Conservation (phyloP, 2,888 invertebrate genomes). For the Dryomyza anilis region DNA sequence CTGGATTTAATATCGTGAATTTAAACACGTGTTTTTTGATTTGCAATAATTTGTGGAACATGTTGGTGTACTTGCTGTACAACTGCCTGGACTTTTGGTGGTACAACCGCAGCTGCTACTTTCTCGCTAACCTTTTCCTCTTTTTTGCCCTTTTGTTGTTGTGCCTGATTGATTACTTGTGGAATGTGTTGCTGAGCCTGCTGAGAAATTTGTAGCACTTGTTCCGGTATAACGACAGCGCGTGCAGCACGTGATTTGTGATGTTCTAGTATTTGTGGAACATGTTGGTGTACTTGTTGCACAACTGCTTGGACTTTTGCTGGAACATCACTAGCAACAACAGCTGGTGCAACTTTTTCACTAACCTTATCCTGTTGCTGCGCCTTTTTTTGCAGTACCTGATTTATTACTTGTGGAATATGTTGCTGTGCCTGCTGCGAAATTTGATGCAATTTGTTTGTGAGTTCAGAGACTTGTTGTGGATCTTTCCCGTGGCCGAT, state of each 20-base stretch:
- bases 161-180: slow-evolving; percentile 28
- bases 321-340: slow-evolving; percentile 9
- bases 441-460: too few relatives aligned
- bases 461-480: too few relatives aligned
- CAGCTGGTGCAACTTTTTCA: not conserved
- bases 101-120: not conserved
- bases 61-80: slow-evolving; percentile 34
- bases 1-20: too few relatives aligned
- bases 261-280: slow-evolving; percentile 28
- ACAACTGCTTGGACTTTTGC: slow-evolving; percentile 32
- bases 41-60: slow-evolving; percentile 26
- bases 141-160: not conserved
- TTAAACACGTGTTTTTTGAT: too few relatives aligned
- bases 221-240: not conserved
- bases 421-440: slow-evolving; percentile 30
- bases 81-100: slow-evolving; percentile 29
- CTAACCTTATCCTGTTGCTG: not conserved
- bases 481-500: too few relatives aligned
- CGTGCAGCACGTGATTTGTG: not conserved
- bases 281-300: slow-evolving; percentile 30
- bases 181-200: slow-evolving; percentile 29
- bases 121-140: not conserved
- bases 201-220: slow-evolving; percentile 21
- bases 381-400: not conserved
- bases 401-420: slow-evolving; percentile 30